phyloP scores from a whole-genome alignment of 2,888 invertebrate species.

The Thymelicus acteon region DNA sequence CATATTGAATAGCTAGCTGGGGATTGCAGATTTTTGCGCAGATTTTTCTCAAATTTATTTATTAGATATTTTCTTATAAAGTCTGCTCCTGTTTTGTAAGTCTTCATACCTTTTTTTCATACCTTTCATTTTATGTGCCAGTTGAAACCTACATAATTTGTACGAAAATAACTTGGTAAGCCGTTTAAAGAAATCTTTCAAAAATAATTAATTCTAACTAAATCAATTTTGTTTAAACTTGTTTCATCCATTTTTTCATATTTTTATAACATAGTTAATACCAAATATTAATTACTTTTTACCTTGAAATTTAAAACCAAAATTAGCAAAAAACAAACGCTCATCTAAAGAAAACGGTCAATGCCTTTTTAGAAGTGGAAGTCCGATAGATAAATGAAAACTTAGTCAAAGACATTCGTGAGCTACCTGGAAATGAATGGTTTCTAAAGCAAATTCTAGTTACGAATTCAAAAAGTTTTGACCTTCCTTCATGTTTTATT shows the following conservation, averaged over 20 bases:
- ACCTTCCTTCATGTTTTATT: conserved; percentile 29
- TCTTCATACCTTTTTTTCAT: background rate
- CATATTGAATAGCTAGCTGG: conserved; percentile 28
- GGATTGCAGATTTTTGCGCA: conserved; percentile 24
- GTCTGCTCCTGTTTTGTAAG: conserved; percentile 5
- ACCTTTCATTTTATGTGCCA: too few species aligned
- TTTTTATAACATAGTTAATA: too few species aligned
- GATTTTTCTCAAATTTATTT: conserved; percentile 34
- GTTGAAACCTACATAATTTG: background rate
- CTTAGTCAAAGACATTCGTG: conserved; percentile 15
- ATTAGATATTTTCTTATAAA: conserved; percentile 28
- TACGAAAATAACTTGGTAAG: background rate
- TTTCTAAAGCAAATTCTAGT: conserved; percentile 42
- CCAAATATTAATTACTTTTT: too few species aligned
- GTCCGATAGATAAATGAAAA: conserved; percentile 5
- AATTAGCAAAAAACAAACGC: too few species aligned
- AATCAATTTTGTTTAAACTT: too few species aligned
- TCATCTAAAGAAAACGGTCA: background rate
- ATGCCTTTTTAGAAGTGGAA: background rate
- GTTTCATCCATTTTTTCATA: too few species aligned
- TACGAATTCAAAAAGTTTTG: conserved; percentile 20
- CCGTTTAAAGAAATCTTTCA: too few species aligned
- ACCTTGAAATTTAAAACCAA: too few species aligned
- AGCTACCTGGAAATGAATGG: conserved; percentile 42
- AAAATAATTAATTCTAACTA: too few species aligned